Conservation (phyloP, 2,888 invertebrate genomes). For the Pseudococcus jackbeardsleyi region DNA sequence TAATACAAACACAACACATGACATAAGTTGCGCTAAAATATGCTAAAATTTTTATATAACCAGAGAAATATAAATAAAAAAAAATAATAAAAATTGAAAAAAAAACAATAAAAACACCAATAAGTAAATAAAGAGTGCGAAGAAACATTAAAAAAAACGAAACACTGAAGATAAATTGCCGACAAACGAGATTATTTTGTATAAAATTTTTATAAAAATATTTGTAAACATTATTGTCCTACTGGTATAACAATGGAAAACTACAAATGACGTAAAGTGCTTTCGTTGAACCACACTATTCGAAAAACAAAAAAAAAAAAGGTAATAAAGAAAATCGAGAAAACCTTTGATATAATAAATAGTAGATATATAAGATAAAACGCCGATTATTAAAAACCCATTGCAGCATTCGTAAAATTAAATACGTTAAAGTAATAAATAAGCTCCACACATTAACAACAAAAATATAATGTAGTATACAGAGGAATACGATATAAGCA, state of each 20-base stretch:
- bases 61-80: slow-evolving; percentile 32
- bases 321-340: neutral
- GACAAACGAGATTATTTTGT: slow-evolving; percentile 50
- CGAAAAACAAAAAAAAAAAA: neutral
- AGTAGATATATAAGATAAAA: slow-evolving; percentile 27
- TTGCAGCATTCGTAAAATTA: slow-evolving; percentile 21
- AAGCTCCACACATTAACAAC: slow-evolving; percentile 65
- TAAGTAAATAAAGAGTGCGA: slow-evolving; percentile 61
- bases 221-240: slow-evolving; percentile 57
- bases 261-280: slow-evolving; percentile 54
- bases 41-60: slow-evolving; percentile 57
- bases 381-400: slow-evolving; percentile 46
- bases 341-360: slow-evolving; percentile 43
- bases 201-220: slow-evolving; percentile 56
- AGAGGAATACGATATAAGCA: slow-evolving; percentile 51
- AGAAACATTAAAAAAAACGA: slow-evolving; percentile 53
- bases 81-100: slow-evolving; percentile 56
- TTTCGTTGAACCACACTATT: slow-evolving; percentile 46
- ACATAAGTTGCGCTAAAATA: slow-evolving; percentile 65
- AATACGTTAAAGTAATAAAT: slow-evolving; percentile 59
- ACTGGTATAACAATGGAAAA: slow-evolving; percentile 61
- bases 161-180: slow-evolving; percentile 52
- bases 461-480: slow-evolving; percentile 43
- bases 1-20: slow-evolving; percentile 65
- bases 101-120: slow-evolving; percentile 63